Conservation (phyloP, 2,797 vertebrate genomes). For the Lagodon rhomboides region DNA sequence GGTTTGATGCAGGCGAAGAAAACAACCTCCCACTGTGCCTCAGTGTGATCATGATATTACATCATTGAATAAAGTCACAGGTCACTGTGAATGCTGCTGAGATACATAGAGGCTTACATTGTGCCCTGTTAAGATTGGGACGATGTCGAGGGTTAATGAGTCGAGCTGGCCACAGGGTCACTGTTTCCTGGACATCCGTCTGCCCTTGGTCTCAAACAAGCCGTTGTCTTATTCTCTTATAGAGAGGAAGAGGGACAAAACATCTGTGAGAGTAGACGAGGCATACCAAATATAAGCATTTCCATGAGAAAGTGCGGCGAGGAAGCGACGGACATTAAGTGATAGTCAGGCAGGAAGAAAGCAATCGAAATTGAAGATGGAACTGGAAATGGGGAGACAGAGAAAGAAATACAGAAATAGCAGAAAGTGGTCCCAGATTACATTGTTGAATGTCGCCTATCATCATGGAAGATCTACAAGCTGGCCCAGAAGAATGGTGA, state of each 20-base stretch:
- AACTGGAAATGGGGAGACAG: constrained; percentile 20
- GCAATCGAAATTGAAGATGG: constrained; percentile 34
- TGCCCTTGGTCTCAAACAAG: constrained; percentile 41
- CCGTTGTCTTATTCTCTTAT: constrained; percentile 39
- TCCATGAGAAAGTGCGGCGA: constrained; percentile 14
- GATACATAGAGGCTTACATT: constrained; percentile 56
- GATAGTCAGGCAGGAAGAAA: constrained; percentile 17
- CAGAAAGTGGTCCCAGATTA: constrained; percentile 25
- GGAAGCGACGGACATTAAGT: constrained; percentile 28
- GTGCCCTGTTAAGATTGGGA: constrained; percentile 47
- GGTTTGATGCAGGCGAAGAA: not conserved
- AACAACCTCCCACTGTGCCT: not conserved
- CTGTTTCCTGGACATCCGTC: constrained; percentile 9
- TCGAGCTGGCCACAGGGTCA: constrained; percentile 19
- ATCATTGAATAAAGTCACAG: constrained; percentile 34
- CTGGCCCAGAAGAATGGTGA: constrained; percentile 17
- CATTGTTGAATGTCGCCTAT: constrained; percentile 20
- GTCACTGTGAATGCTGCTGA: constrained; percentile 23
- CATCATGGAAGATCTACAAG: constrained; percentile 28
- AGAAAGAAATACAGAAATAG: not conserved
- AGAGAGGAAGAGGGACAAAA: constrained; percentile 2
- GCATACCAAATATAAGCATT: constrained; percentile 8
- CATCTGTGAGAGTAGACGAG: not conserved
- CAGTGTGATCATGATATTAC: not conserved
- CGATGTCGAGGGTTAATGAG: constrained; percentile 33